Percentiles rank a stretch among this genome's conserved stretches.
Evolutionary conservation across 53 echinoderm and acorn worm species (phyloP).

Genomic region (Antedon mediterranea): DNA sequence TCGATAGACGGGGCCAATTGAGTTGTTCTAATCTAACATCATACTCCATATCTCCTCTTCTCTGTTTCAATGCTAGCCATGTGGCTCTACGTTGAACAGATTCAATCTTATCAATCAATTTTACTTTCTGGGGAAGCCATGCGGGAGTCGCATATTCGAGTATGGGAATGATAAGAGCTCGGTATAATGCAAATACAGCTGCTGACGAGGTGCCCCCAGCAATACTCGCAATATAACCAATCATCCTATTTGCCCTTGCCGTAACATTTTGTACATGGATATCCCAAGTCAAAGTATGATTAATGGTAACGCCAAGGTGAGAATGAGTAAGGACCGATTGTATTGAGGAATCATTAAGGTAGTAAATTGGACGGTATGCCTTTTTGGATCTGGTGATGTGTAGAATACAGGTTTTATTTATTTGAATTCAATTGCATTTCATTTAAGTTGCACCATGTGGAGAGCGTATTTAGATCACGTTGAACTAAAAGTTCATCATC

Average conservation of each 20-base stretch:
- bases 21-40: neutral
- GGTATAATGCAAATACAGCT: neutral
- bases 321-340: neutral
- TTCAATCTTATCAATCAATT: no score
- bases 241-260: neutral
- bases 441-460: no score
- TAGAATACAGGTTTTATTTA: neutral
- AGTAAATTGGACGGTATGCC: neutral
- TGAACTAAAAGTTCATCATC: no score
- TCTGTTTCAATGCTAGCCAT: no score
- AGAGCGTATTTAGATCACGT: no score
- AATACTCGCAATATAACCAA: neutral
- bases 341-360: neutral
- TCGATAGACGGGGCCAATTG: no score
- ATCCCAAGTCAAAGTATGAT: neutral
- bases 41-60: no score
- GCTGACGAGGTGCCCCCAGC: neutral
- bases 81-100: no score
- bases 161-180: neutral
- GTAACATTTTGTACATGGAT: neutral
- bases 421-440: no score
- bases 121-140: no score
- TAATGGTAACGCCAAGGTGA: neutral
- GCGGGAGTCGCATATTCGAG: no score
- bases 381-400: neutral